Base-by-base conservation (phyloP, 2,113 vertebrate species). In the Salvelinus sp. region DNA sequence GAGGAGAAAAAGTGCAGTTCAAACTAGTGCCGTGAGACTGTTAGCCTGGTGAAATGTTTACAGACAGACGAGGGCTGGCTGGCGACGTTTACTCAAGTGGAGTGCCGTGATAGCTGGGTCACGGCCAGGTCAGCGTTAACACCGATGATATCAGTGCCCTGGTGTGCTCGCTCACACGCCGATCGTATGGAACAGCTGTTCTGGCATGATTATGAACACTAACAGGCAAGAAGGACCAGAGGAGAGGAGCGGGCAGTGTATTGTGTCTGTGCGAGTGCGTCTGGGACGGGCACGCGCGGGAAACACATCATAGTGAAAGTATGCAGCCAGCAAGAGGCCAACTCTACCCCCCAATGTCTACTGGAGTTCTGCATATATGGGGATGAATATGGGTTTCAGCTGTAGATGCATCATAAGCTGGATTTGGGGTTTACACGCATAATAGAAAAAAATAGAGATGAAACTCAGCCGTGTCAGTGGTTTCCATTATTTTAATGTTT, bases 71-170 rank as follows among this genome's bases (percentile, higher is more conserved):
- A 6, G n/a, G 75, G 44, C 48, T 60, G 1, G 25, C 64, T 44
- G 38, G 64, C 22, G 70, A 64, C 73, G 50, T 74, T 60, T 73
- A 60, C 33, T 77, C 70, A 64, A 71, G 71, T 58, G 76, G 70
- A 84, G 48, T 18, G 63, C 66, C 3, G 27, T 63, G 77, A 75
- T 80, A 76, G 70, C 66, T 84, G 78, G 86, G 82, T 88, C 86
- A 87, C 23, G 57, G 76, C 69, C 54, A 79, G 83, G 81, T 79
- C 82, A 84, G 69, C 80, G 85, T 87, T 84, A 80, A 83, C 82
- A 75, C 68, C 44, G 16, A 82, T 85, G 83, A 83, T 82, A 80
- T 83, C 79, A 83, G 22, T 6, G 25, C 68, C 68, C 18, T 54
- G n/a, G 74, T 67, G 76, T 76, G 38, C 38, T 44, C 38, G 72